These are phyloP conservation scores for Nyleta sp. DNA, from an alignment of 2,888 invertebrate genomes.

Conservation along the genomic window DNA sequence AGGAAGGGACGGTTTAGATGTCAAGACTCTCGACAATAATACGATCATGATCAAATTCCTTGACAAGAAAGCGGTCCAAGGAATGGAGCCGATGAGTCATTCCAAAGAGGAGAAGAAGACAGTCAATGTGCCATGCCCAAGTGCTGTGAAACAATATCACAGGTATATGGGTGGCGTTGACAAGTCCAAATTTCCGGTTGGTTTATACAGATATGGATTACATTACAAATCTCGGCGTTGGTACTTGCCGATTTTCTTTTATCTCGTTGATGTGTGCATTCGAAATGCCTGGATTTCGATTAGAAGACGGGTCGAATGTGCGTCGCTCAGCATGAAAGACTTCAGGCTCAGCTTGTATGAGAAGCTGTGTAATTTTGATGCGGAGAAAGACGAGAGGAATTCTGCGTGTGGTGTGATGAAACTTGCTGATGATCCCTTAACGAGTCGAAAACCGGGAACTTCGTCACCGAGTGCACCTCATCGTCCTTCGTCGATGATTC, in stretches of 20 bases:
- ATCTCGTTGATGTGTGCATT: constrained; percentile 72
- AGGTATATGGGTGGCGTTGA: constrained; percentile 72
- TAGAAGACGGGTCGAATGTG: background rate
- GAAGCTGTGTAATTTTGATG: constrained; percentile 2
- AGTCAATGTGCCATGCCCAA: constrained; percentile 68
- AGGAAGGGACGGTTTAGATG: constrained; percentile 59
- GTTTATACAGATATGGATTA: constrained; percentile 67
- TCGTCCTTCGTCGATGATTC: background rate
- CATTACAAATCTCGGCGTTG: constrained; percentile 73
- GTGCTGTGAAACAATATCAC: constrained; percentile 66
- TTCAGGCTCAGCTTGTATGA: constrained; percentile 8
- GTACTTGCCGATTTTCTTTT: constrained; percentile 68
- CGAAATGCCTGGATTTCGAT: constrained; percentile 69
- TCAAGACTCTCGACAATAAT: constrained; percentile 45
- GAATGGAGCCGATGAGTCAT: constrained; percentile 39
- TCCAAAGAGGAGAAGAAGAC: constrained; percentile 67
- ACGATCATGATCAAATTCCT: constrained; percentile 66
- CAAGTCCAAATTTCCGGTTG: constrained; percentile 68
- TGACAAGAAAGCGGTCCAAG: constrained; percentile 66
- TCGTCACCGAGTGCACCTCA: background rate
- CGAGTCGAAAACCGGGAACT: background rate
- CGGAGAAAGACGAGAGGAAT: background rate
- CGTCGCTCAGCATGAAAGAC: background rate
- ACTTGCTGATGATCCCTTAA: background rate
- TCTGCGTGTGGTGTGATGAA: background rate